Evolutionary conservation across 2,888 invertebrate genomes (phyloP), one percentile per base, ranked within the genome.

Genomic region (Orgyia antiqua): DNA sequence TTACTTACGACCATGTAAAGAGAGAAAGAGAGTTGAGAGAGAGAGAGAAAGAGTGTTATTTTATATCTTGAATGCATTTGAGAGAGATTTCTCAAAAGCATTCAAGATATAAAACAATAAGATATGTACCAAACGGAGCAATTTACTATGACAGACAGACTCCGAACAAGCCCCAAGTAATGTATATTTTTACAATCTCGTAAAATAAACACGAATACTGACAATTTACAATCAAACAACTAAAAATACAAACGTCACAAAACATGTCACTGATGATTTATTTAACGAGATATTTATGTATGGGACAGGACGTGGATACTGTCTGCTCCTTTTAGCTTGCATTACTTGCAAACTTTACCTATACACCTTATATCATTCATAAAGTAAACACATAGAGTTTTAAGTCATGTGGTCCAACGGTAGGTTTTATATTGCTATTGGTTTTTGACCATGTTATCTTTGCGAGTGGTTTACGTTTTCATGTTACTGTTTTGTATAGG

Each of bases 231-330:
- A 65, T 61, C 55, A 55, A 57, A 47, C 42, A 54, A 45, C 59
- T 65, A 67, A 68, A 72, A 71, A 69, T 67, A 70, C 57, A 58
- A 52, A 55, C 56, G 67, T 66, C 68, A 67, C 69, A 65, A 64
- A 64, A 68, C 72, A 68, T 71, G 71, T 70, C 68, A 51, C 66
- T 65, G 63, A 75, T 80, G 82, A 80, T 82, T 80, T 82, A 82
- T 76, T 72, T 75, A 72, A 72, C 73, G 65, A 67, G 57, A 71
- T 78, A 77, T 78, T 79, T 79, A 75, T 76, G 72, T 77, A 64
- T 45, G 52, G 35, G 15, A 15, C 71, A 70, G 71, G 70, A 69
- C 70, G 67, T 67, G 69, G 59, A 62, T 54, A 66, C 63, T 62
- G 68, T 67, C 67, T 68, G 68, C 53, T 63, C 59, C 58, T 61